phyloP scores from a whole-genome alignment of 2,113 vertebrate species.

The Eleginops maclovinus region DNA sequence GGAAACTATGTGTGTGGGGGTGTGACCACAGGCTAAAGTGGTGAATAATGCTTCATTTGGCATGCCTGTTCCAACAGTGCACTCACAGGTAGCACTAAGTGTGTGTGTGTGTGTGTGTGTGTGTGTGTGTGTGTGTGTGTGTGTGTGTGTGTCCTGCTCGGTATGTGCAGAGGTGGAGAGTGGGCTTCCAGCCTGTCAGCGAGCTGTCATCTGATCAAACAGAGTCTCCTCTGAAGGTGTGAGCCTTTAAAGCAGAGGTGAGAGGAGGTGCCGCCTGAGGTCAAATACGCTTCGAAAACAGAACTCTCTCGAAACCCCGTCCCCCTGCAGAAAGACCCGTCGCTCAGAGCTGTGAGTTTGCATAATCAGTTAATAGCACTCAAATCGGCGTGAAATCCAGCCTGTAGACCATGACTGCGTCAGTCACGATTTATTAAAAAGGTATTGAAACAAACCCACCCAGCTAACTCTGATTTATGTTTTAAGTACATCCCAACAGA shows the following conservation, averaged over 20 bases:
- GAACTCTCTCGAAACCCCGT: too few species aligned
- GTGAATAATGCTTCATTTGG: background rate
- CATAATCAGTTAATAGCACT: background rate
- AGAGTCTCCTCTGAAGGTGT: conserved; percentile 32
- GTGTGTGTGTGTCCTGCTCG: background rate
- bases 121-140: background rate
- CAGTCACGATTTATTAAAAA: background rate
- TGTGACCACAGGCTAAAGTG: background rate
- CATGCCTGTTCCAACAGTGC: conserved; percentile 34
- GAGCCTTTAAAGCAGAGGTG: conserved; percentile 7
- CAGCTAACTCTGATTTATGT: too few species aligned
- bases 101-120: background rate
- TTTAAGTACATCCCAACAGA: too few species aligned
- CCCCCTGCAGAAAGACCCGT: background rate
- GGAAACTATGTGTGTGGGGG: background rate
- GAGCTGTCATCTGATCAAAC: conserved; percentile 50
- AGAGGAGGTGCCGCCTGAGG: conserved; percentile 8
- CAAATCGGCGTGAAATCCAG: background rate
- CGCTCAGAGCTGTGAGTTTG: background rate
- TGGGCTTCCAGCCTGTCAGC: conserved; percentile 35
- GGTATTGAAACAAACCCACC: background rate
- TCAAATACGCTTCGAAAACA: conserved; percentile 9
- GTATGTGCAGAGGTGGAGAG: conserved; percentile 44
- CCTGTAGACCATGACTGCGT: background rate
- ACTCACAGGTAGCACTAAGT: background rate